Evolutionary conservation across 2,113 vertebrate species (phyloP), one percentile per base, ranked within the genome.

Genomic region (Labeo rohita): DNA sequence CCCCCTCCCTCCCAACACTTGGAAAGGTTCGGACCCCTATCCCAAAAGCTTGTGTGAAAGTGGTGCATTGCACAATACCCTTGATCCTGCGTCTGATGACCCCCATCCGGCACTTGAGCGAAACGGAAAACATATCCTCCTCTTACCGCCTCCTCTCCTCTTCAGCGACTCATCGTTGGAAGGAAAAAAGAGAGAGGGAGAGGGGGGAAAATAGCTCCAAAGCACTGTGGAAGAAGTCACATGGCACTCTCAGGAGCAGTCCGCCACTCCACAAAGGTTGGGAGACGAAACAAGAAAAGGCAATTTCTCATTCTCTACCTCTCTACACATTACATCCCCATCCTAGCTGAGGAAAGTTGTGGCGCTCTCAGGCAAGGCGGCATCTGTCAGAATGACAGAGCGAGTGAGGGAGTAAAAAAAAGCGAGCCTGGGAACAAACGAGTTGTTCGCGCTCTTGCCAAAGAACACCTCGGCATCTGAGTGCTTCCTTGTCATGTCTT

Each of bases 91-190:
- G 95, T 92, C 94, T 96, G 95, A 97, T 94, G 94, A 98, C 95
- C 93, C 97, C 96, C 77, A 98, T 94, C 85, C 95, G 96, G 91
- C 97, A 98, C 95, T 97, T 97, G 81, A 98, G 94, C 36, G 96
- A 97, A 88, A 98, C 95, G 11, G 97, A 96, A 82, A 98, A 97
- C 97, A 98, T 97, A 93, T 92, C 93, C 91, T 90, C 54, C 45
- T 86, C 84, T 76, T 39, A 65, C 68, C 83, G 34, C 91, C 85
- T 88, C 90, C 72, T 90, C 87, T 47, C 90, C 80, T 92, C 88
- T 84, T 91, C 89, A 89, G 91, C 88, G 85, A 92, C 90, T 92
- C 91, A 94, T 93, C 88, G 90, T 90, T 91, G 80, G 87, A 86
- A 74, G 72, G 34, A 49, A 78, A 92, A 89, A 84, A 65, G 61